Base-by-base conservation (phyloP, 2,888 invertebrate species). In the Rotaria sp. region DNA sequence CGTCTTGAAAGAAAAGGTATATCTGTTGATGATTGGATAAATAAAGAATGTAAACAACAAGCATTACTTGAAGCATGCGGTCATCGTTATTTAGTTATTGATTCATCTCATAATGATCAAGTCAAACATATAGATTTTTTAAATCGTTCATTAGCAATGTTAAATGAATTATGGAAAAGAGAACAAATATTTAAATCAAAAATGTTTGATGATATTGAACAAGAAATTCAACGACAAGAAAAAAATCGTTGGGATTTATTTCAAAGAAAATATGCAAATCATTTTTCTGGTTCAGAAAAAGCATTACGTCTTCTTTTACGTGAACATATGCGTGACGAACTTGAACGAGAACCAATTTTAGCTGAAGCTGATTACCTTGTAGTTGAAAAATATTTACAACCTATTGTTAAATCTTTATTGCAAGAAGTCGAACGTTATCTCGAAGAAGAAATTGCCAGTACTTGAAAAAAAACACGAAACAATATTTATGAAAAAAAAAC, bases 31-130 rank as follows among this genome's bases (percentile, higher is more conserved):
- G 80, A 80, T 41, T 80, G 41, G 41, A 80, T 80, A 41, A 41
- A 80, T 45, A 80, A 80, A 45, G 45, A 80, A 80, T 80, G 80
- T 45, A 80, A 80, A 45, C 80, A 80, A 45, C 80, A 80, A 45
- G 41, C 80, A 80, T n/a, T 80, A 80, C 45, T 80, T 15, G 45
- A 80, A 45, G 80, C 80, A n/a, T 80, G 80, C 15, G 80, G 45
- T 80, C 41, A 45, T 45, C 80, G 80, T n/a, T 80, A 80, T 80
- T 80, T 80, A 45, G 41, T 45, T 26, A 80, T 80, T 80, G 80
- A 80, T 80, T 80, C 80, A 15, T 80, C 80, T n/a, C 41, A 41
- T 15, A 80, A 80, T 80, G 80, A 80, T 80, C 45, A 45, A 45
- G 45, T 0, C 2, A 80, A 45, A 45, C 80, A 80, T 80, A 45